A percentile compares a stretch with the other conserved stretches of the same genome.
phyloP scores from a whole-genome alignment of 2,888 invertebrate species.

The Ypsolopha sequella region DNA sequence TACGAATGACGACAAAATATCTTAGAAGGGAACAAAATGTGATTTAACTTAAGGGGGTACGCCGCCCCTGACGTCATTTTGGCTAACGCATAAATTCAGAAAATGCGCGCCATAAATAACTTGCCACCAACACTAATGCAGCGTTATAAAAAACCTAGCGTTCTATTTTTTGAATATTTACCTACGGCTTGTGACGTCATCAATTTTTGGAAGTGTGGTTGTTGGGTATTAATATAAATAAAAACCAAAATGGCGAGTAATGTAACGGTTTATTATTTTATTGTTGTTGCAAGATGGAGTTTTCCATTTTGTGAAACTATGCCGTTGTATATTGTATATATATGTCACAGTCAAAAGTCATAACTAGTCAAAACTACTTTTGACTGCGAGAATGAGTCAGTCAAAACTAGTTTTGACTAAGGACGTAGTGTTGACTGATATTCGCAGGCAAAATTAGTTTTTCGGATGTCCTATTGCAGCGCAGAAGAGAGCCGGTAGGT shows the following conservation, averaged over 20 bases:
- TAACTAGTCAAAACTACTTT: no score
- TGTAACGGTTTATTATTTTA: no score
- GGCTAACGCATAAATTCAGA: conserved; percentile 40
- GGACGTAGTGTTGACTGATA: no score
- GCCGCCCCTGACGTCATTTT: conserved; percentile 14
- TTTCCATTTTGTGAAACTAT: no score
- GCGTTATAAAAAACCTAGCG: conserved; percentile 24
- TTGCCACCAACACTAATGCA: conserved; percentile 45
- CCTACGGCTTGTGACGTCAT: neutral
- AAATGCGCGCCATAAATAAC: conserved; percentile 50
- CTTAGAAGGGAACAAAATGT: conserved; percentile 1
- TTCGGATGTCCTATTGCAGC: no score
- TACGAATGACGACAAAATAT: conserved; percentile 4
- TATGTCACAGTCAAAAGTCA: no score
- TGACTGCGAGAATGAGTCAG: no score
- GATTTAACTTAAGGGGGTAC: conserved; percentile 13
- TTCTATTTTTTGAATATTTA: conserved; percentile 4
- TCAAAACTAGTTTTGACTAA: no score
- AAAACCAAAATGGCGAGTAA: neutral
- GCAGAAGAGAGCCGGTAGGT: no score
- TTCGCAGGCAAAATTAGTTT: no score
- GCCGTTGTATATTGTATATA: no score
- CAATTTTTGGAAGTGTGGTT: conserved; percentile 2
- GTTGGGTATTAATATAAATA: neutral
- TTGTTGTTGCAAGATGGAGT: no score